Conservation (phyloP, 2,888 invertebrate genomes). For the Seira ritae region DNA sequence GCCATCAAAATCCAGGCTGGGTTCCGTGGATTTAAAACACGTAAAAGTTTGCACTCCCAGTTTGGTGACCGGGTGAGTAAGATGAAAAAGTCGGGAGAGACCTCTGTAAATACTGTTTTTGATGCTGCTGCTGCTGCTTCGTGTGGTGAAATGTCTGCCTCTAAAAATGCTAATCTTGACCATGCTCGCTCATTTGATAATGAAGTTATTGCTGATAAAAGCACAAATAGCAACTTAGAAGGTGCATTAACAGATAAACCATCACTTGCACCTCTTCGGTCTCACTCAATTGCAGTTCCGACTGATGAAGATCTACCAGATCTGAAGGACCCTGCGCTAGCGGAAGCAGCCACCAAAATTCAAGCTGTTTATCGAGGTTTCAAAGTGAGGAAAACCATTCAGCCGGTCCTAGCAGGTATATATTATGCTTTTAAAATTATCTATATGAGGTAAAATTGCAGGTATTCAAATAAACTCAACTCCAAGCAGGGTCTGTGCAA, state of each 20-base stretch:
- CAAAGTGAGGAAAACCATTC: conserved; percentile 62
- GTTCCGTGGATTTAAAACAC: conserved; percentile 64
- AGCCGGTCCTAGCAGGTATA: conserved; percentile 32
- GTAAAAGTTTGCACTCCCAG: conserved; percentile 43
- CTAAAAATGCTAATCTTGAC: conserved; percentile 53
- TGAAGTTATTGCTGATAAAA: not conserved
- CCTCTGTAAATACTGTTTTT: not conserved
- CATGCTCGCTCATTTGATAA: conserved; percentile 45
- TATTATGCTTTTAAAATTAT: not conserved
- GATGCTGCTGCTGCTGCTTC: conserved; percentile 23
- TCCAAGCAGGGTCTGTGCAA: not conserved
- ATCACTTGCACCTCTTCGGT: not conserved
- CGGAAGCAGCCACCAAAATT: conserved; percentile 59
- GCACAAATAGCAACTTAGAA: not conserved
- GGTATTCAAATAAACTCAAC: conserved; percentile 53
- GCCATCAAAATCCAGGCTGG: conserved; percentile 65
- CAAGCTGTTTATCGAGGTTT: conserved; percentile 64
- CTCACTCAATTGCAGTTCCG: not conserved
- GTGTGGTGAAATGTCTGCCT: conserved; percentile 17
- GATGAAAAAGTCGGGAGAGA: not conserved
- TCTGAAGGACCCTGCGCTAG: not conserved
- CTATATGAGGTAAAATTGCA: not conserved
- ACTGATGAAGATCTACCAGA: conserved; percentile 26
- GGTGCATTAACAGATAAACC: not conserved
- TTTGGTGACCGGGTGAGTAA: conserved; percentile 60